Evolutionary conservation across 2,113 vertebrate genomes (phyloP).

Genomic region (Ochotona princeps): DNA sequence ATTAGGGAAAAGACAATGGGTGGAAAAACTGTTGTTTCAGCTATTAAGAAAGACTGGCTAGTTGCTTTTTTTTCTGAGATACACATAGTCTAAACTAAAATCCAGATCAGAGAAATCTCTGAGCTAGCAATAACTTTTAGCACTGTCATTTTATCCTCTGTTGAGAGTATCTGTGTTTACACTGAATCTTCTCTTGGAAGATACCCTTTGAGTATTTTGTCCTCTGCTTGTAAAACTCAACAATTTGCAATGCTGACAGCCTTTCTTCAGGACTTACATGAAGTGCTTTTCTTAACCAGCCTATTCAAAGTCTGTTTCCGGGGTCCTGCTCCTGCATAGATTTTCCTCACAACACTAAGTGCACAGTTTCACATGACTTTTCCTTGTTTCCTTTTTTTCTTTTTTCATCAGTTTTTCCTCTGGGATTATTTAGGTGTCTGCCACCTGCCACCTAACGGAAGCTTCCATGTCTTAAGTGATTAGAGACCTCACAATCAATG

Average conservation of each 20-base stretch:
- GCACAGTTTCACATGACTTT: neutral
- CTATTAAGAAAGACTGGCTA: neutral
- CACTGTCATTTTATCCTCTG: neutral
- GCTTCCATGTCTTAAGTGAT: neutral
- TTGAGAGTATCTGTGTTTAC: neutral
- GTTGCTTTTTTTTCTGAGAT: neutral
- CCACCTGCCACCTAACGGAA: neutral
- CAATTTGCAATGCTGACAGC: neutral
- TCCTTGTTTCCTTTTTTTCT: neutral
- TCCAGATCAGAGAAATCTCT: neutral
- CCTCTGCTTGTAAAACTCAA: neutral
- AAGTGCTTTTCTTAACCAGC: neutral
- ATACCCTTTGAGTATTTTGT: neutral
- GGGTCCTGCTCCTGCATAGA: neutral
- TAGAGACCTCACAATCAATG: neutral
- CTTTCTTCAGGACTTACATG: neutral
- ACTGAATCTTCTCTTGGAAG: neutral
- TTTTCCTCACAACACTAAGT: neutral
- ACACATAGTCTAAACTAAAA: neutral
- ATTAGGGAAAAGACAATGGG: rapidly evolving
- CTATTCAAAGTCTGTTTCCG: neutral
- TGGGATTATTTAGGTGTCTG: neutral
- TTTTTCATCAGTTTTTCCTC: neutral
- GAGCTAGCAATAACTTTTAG: neutral
- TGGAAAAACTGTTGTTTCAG: neutral